Evolutionary conservation across 2,888 invertebrate genomes (phyloP).

Genomic region (Rutpela maculata): DNA sequence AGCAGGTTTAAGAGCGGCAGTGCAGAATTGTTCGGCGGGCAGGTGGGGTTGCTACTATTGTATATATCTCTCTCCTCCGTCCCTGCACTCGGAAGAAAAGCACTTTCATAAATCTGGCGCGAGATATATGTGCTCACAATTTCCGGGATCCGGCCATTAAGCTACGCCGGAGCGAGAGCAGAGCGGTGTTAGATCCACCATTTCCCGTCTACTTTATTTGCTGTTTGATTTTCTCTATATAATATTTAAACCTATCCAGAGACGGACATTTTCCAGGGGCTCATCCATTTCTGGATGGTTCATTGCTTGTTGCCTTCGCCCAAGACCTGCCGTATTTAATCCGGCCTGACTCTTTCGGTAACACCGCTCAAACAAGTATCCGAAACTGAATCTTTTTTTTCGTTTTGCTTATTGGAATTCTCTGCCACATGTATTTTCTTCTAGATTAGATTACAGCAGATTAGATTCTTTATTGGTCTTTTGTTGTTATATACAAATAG

Average conservation of each 20-base stretch:
- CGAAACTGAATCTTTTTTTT: too few species aligned
- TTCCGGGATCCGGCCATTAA: constrained; percentile 93
- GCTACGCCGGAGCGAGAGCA: constrained; percentile 71
- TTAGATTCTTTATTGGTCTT: too few species aligned
- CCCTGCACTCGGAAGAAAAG: constrained; percentile 75
- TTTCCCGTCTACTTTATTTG: constrained; percentile 72
- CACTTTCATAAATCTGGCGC: constrained; percentile 93
- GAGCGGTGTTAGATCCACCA: constrained; percentile 70
- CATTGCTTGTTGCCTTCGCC: constrained; percentile 36
- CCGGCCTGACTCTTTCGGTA: not conserved
- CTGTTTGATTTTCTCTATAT: constrained; percentile 70
- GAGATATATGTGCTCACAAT: constrained; percentile 94
- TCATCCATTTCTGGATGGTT: constrained; percentile 52
- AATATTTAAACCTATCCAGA: constrained; percentile 38
- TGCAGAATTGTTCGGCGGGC: constrained; percentile 52
- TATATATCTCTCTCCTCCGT: constrained; percentile 71
- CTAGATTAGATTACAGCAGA: too few species aligned
- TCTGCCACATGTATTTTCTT: too few species aligned
- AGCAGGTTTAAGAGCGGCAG: constrained; percentile 25
- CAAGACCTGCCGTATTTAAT: constrained; percentile 10
- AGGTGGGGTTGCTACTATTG: constrained; percentile 69
- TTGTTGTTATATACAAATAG: too few species aligned
- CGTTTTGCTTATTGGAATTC: too few species aligned
- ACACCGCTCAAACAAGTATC: not conserved
- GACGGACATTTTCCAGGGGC: constrained; percentile 41